Base-by-base conservation (phyloP, 2,113 vertebrate genomes). In the Chloroceryle aenea region DNA sequence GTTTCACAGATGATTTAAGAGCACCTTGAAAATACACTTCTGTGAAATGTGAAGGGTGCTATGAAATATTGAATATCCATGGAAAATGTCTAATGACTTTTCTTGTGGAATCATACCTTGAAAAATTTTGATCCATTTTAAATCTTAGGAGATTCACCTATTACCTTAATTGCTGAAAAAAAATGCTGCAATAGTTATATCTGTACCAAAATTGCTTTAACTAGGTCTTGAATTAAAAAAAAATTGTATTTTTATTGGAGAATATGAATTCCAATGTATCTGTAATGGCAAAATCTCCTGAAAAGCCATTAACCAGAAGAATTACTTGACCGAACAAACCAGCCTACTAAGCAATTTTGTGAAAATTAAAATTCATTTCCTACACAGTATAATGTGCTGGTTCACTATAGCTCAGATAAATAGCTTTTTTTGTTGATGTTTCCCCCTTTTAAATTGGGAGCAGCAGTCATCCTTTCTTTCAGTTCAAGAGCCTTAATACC, bases 321-420 rank as follows among this genome's bases (percentile, higher is more conserved):
- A 69, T 83, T 92, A 92, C 84, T 94, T 91, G 85, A 32, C 79
- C 1, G 2, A 90, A 61, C 21, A 91, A 95, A 89, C 42, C 40
- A 85, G 63, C 77, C 26, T 88, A 53, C 58, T 80, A 93, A 93
- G 86, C 66, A 90, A 69, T 85, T 94, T 62, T 87, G 15, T 0
- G 12, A 93, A 94, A 96, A 91, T 96, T 93, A 95, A 93, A 96
- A 94, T 93, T 86, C 12, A 90, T 93, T 92, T 95, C 78, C 66
- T 73, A 71, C 62, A 87, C 8, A 36, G 18, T 59, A n/a, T 10
- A 73, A 74, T 69, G 42, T 85, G 27, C 62, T 68, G 32, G 22
- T 66, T 89, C n/a, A 66, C 77, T 85, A 43, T 38, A 85, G 62
- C 9, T 14, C 17, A 8, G 27, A 71, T 69, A 96, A 95, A 94